Evolutionary conservation across 2,888 invertebrate genomes (phyloP).

Genomic region (Halictus ligatus): DNA sequence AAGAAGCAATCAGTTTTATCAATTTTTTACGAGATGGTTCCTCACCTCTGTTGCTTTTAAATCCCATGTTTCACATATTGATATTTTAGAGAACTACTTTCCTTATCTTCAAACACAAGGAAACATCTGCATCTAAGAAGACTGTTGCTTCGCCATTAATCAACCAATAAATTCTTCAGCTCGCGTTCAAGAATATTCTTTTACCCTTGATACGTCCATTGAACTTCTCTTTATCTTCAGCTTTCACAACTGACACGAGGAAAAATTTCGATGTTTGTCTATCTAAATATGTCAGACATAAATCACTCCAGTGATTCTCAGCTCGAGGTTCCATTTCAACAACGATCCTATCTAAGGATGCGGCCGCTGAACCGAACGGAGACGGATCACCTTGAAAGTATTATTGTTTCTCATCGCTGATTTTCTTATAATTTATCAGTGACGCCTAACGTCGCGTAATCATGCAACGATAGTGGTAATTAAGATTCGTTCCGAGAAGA

Average conservation of each 20-base stretch:
- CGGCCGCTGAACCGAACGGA: background rate
- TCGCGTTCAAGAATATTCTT: background rate
- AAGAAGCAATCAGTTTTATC: no score
- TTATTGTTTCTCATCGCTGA: background rate
- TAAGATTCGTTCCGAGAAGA: constrained; percentile 51
- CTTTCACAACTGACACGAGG: background rate
- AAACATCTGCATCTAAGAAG: background rate
- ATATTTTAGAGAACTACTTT: background rate
- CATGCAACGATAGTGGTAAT: constrained; percentile 31
- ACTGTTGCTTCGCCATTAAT: background rate
- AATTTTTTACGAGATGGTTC: no score
- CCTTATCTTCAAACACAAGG: background rate
- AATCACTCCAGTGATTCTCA: background rate
- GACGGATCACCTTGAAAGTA: background rate
- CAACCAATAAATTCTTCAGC: background rate
- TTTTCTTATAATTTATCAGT: background rate
- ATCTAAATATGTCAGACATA: background rate
- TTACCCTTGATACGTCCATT: background rate
- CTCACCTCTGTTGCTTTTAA: background rate
- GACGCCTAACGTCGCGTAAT: constrained; percentile 12
- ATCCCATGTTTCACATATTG: background rate
- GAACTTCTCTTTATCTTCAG: background rate
- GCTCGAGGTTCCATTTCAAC: background rate
- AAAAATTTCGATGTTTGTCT: background rate
- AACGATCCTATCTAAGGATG: background rate